These are phyloP conservation scores for Colletes collaris DNA, from an alignment of 2,888 invertebrate species.

Conservation along the genomic window DNA sequence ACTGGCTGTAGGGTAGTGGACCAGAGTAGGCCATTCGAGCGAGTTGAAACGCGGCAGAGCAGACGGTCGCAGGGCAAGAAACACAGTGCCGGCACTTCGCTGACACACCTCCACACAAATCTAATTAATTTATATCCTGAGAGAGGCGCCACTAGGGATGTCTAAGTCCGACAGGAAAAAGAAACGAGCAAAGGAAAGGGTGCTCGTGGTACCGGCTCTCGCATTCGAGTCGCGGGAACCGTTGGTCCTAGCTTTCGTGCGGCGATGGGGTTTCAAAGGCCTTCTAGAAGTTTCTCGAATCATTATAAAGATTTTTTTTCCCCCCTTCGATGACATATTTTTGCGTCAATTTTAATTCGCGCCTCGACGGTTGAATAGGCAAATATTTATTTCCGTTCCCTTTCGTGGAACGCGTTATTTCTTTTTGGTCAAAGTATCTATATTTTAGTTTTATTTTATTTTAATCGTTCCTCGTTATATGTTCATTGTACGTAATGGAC, in stretches of 20 bases:
- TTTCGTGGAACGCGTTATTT: no score
- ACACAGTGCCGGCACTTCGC: slow-evolving; percentile 72
- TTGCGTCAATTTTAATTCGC: not conserved
- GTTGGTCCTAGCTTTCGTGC: slow-evolving; percentile 11
- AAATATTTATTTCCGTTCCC: no score
- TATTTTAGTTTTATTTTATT: no score
- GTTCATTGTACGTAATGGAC: no score
- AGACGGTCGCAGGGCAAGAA: slow-evolving; percentile 64
- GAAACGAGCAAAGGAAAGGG: slow-evolving; percentile 37
- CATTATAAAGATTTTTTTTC: not conserved
- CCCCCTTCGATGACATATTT: not conserved
- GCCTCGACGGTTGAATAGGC: no score
- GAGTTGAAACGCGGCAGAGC: slow-evolving; percentile 57
- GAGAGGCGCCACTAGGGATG: slow-evolving; percentile 79
- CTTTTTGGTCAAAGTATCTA: no score
- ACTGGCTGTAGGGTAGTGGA: slow-evolving; percentile 59
- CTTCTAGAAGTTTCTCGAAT: slow-evolving; percentile 1
- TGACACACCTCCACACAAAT: slow-evolving; percentile 82
- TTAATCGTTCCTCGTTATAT: no score
- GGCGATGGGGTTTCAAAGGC: not conserved
- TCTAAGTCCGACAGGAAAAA: slow-evolving; percentile 58
- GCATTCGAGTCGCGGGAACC: slow-evolving; percentile 33
- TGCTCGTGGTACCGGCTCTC: slow-evolving; percentile 21
- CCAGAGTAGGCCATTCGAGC: slow-evolving; percentile 54
- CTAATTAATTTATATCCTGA: slow-evolving; percentile 82